Evolutionary conservation across 2,888 invertebrate species (phyloP).

Genomic region (Geotrupes spiniger): DNA sequence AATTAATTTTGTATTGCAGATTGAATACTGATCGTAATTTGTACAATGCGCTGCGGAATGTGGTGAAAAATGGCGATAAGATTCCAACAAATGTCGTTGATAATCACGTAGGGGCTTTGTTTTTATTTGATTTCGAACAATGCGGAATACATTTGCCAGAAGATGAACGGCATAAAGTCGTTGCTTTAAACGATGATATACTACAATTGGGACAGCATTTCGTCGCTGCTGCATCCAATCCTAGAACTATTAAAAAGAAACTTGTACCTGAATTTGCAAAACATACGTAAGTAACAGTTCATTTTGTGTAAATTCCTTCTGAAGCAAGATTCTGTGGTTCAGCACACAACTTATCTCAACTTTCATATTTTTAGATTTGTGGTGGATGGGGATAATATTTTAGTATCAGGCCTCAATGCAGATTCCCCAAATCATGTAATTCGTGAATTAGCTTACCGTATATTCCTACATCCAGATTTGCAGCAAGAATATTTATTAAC

Average conservation of each 20-base stretch:
- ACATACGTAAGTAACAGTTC: conserved; percentile 70
- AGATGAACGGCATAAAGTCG: conserved; percentile 68
- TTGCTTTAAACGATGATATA: conserved; percentile 82
- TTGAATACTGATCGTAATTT: conserved; percentile 87
- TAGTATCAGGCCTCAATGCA: conserved; percentile 78
- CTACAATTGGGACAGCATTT: conserved; percentile 81
- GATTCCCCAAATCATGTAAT: conserved; percentile 76
- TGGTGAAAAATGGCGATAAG: conserved; percentile 69
- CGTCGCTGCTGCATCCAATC: conserved; percentile 70
- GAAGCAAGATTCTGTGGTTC: no score
- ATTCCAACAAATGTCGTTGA: conserved; percentile 69
- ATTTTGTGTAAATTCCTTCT: no score
- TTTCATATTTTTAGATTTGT: conserved; percentile 60
- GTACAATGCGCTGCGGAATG: conserved; percentile 72
- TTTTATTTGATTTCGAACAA: conserved; percentile 96
- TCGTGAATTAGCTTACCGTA: conserved; percentile 83
- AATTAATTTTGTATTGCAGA: conserved; percentile 49
- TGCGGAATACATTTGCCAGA: conserved; percentile 93
- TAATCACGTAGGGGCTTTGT: conserved; percentile 80
- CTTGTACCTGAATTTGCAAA: conserved; percentile 69
- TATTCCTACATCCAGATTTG: conserved; percentile 76
- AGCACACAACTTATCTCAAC: no score
- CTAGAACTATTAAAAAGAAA: conserved; percentile 63
- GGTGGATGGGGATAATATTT: conserved; percentile 67
- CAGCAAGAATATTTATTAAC: conserved; percentile 73